A percentile compares a stretch with the other conserved stretches of the same genome.
Conservation (phyloP, 2,797 vertebrate species). For the Linurgus olivaceus region DNA sequence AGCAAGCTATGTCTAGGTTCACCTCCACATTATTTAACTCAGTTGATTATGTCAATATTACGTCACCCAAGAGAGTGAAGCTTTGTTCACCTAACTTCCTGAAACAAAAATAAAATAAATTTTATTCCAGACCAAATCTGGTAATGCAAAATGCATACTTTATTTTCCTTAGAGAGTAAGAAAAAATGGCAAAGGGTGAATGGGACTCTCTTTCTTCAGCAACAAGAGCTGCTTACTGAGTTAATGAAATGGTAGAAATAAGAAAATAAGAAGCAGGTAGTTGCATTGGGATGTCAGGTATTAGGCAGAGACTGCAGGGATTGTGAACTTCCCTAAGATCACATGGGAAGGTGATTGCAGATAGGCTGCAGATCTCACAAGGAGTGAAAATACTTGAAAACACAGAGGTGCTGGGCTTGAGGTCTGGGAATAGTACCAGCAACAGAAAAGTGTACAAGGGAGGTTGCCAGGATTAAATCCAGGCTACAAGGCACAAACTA, state of each 20-base stretch:
- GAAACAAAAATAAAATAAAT: not conserved
- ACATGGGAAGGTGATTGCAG: not conserved
- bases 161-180: not conserved
- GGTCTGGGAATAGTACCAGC: not conserved
- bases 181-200: not conserved
- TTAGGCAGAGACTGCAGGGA: not conserved
- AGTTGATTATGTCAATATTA: not conserved
- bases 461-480: not conserved
- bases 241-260: not conserved
- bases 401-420: not conserved
- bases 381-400: not conserved
- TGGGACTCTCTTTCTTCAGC: not conserved
- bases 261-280: not conserved
- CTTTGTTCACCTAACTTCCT: not conserved
- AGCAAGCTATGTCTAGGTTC: not conserved
- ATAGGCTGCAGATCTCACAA: not conserved
- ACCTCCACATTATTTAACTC: not conserved
- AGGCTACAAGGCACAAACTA: not conserved
- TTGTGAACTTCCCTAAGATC: accelerated
- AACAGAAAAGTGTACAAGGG: not conserved
- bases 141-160: not conserved
- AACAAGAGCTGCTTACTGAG: not conserved
- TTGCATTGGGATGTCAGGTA: not conserved
- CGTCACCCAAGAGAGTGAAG: not conserved
- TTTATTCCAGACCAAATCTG: not conserved